Evolutionary conservation across 2,888 invertebrate genomes (phyloP).

Genomic region (Brachyopa scutellaris): DNA sequence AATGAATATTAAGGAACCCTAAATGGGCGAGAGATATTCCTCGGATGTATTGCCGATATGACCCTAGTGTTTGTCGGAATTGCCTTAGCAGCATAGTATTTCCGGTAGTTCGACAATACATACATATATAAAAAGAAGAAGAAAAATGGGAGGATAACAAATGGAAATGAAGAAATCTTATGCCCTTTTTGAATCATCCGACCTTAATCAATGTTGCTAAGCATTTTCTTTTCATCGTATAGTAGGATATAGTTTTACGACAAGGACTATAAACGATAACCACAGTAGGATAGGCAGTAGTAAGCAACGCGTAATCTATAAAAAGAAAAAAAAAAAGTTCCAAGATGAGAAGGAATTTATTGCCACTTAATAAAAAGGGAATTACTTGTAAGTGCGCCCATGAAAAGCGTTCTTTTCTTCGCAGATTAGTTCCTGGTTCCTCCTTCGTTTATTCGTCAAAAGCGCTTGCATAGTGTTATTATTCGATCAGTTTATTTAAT

Average conservation of each 20-base stretch:
- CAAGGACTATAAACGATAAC: constrained; percentile 3
- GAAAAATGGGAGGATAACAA: neutral
- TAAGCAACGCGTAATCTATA: constrained; percentile 7
- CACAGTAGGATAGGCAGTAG: neutral
- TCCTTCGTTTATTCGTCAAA: neutral
- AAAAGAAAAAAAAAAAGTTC: too few species aligned
- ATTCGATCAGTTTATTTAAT: constrained; percentile 7
- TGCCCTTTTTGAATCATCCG: constrained; percentile 10
- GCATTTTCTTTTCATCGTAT: constrained; percentile 3
- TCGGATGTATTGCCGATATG: constrained; percentile 4
- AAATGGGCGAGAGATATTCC: neutral
- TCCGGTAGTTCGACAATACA: neutral
- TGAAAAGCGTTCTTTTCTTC: neutral
- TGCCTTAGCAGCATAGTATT: neutral
- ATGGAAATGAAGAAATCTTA: neutral
- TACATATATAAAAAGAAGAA: neutral
- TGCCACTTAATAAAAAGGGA: constrained; percentile 8
- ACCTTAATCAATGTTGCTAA: constrained; percentile 29
- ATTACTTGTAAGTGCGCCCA: constrained; percentile 4
- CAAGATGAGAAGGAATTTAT: constrained; percentile 32
- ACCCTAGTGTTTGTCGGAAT: constrained; percentile 1
- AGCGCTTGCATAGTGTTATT: constrained; percentile 20
- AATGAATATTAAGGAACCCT: constrained; percentile 28
- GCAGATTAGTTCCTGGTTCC: neutral
- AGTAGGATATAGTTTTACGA: constrained; percentile 29